Percentiles rank a stretch among this genome's conserved stretches.
These are phyloP conservation scores for Halcyon malimbica DNA, from an alignment of 2,113 vertebrate species.

Conservation along the genomic window DNA sequence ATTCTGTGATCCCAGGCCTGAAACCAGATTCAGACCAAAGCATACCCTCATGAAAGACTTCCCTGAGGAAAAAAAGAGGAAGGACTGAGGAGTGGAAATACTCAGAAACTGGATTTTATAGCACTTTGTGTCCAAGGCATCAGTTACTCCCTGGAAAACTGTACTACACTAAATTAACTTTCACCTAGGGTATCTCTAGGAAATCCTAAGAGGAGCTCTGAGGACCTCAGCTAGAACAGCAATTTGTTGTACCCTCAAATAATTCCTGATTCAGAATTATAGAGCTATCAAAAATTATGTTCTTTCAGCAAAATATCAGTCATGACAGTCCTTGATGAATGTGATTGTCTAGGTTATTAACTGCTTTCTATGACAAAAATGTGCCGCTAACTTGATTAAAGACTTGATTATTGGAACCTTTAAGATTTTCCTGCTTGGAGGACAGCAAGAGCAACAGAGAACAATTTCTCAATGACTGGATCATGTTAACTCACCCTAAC, in stretches of 20 bases:
- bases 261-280: neutral
- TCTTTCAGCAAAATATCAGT: neutral
- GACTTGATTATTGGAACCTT: neutral
- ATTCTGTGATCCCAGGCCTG: neutral
- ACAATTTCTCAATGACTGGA: neutral
- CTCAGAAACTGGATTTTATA: neutral
- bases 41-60: no score
- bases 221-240: neutral
- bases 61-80: no score
- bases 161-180: neutral
- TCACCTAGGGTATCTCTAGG: neutral
- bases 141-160: neutral
- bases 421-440: neutral
- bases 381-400: neutral
- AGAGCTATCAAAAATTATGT: neutral
- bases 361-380: neutral
- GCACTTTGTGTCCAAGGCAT: neutral
- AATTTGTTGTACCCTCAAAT: neutral
- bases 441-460: neutral
- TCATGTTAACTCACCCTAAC: neutral
- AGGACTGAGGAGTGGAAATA: neutral
- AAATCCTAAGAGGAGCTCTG: neutral
- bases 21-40: no score
- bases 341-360: neutral
- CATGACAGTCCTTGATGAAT: neutral